Evolutionary conservation across 1,140 invertebrate species (phyloP).

Genomic region (Cardiocondyla obscurior): DNA sequence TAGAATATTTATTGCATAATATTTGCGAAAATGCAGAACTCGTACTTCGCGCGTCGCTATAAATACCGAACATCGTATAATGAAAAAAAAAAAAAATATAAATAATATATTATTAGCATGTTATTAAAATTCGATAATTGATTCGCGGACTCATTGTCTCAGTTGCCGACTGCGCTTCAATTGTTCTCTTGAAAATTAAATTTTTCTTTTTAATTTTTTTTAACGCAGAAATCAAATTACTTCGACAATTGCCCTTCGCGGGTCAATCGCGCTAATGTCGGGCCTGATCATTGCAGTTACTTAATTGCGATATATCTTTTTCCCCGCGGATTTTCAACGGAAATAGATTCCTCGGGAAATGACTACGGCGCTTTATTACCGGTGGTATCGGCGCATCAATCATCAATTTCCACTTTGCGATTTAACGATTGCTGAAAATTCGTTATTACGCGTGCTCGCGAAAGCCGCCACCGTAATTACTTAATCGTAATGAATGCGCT

Average conservation of each 20-base stretch:
- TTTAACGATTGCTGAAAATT: background rate
- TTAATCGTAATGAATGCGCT: background rate
- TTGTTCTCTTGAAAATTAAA: background rate
- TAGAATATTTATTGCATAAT: background rate
- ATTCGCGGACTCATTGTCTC: background rate
- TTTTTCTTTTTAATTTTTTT: background rate
- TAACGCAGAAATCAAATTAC: background rate
- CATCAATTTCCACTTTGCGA: background rate
- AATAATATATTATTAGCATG: no score
- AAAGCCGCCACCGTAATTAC: background rate
- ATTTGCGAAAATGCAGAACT: background rate
- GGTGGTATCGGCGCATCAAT: background rate
- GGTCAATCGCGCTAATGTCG: background rate
- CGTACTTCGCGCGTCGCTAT: background rate
- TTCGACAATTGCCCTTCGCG: background rate
- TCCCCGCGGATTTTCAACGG: background rate
- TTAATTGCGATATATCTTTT: background rate
- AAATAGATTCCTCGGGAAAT: conserved; percentile 20
- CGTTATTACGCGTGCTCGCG: background rate
- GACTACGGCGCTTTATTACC: background rate
- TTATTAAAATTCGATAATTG: background rate
- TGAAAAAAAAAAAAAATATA: no score
- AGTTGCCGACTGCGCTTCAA: background rate
- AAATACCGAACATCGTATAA: background rate
- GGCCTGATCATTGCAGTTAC: background rate